Conservation (phyloP, 2,797 vertebrate genomes). For the Mionectes olivaceus region DNA sequence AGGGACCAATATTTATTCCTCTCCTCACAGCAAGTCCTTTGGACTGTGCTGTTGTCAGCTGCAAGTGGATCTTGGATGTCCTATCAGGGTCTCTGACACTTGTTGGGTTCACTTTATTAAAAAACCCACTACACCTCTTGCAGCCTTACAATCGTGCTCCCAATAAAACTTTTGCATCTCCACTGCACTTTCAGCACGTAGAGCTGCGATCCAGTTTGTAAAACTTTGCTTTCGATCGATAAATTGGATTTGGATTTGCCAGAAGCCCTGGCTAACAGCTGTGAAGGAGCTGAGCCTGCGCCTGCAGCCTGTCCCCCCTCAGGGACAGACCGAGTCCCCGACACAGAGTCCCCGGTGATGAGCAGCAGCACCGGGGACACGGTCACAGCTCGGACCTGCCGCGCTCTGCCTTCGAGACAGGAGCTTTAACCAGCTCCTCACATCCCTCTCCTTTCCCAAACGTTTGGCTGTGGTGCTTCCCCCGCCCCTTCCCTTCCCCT, state of each 20-base stretch:
- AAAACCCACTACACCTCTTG: background rate
- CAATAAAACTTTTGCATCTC: background rate
- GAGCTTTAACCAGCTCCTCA: background rate
- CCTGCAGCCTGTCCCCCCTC: background rate
- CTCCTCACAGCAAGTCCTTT: background rate
- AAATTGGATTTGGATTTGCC: background rate
- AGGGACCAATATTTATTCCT: background rate
- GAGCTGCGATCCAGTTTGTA: accelerated
- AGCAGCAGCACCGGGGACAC: background rate
- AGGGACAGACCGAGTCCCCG: background rate
- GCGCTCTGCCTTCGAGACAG: background rate
- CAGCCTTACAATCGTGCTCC: background rate
- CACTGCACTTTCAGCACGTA: background rate
- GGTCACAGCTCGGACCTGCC: background rate
- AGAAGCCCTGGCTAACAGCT: background rate
- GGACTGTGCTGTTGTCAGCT: background rate
- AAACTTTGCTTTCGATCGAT: background rate
- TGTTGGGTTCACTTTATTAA: background rate
- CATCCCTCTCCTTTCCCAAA: background rate
- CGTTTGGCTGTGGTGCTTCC: background rate
- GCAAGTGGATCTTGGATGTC: background rate
- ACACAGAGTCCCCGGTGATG: accelerated
- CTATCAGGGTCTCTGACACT: background rate
- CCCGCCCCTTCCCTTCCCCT: background rate
- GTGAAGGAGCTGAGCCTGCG: background rate